Conservation (phyloP, 2,888 invertebrate species). For the Capitulum mitella region DNA sequence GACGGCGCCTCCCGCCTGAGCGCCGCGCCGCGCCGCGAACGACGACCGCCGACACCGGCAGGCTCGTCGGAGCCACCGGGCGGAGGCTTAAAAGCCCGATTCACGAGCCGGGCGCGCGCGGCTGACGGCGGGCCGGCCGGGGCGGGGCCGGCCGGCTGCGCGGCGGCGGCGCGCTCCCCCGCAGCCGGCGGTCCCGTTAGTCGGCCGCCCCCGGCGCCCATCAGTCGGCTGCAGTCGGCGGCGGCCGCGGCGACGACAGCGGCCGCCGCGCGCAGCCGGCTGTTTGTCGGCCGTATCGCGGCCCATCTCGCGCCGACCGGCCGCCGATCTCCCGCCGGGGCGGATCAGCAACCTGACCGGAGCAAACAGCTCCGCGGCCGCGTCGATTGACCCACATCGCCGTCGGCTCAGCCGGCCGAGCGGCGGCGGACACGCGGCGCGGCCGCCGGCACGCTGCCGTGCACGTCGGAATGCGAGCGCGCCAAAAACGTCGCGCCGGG, state of each 20-base stretch:
- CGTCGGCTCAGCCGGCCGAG: not conserved
- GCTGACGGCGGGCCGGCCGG: too few relatives aligned
- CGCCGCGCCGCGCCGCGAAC: too few relatives aligned
- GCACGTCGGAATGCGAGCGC: not conserved
- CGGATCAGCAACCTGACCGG: not conserved
- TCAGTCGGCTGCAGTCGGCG: too few relatives aligned
- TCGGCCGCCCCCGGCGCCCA: not conserved
- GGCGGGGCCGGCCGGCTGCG: too few relatives aligned
- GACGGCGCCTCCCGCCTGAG: not conserved
- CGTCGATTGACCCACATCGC: not conserved
- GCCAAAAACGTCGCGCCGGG: not conserved
- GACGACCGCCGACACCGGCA: too few relatives aligned
- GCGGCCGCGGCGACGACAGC: not conserved
- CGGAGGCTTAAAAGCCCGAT: constrained; percentile 1
- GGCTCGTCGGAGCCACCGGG: not conserved
- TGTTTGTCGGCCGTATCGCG: constrained; percentile 5
- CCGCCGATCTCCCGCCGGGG: not conserved
- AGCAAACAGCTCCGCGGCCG: not conserved
- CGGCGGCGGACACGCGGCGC: not conserved
- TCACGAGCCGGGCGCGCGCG: not conserved
- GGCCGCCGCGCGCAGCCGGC: not conserved
- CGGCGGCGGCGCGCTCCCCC: too few relatives aligned
- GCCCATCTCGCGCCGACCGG: not conserved
- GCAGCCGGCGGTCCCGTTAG: too few relatives aligned
- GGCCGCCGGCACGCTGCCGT: not conserved